These are phyloP conservation scores for Poliocrania exsul DNA, from an alignment of 2,797 vertebrate genomes.

Conservation along the genomic window DNA sequence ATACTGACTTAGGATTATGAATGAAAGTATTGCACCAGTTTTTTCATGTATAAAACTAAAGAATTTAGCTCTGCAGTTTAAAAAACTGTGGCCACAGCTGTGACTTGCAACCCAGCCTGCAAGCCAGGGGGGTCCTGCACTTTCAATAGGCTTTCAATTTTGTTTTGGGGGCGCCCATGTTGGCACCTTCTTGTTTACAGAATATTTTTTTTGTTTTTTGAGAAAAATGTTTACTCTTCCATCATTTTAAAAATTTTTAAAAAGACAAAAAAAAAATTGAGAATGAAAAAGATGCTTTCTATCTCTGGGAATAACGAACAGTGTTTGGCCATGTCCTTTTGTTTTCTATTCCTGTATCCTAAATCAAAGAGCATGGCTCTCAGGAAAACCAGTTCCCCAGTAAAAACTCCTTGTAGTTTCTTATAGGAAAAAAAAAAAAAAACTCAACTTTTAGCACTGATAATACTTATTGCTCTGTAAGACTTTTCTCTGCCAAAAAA, in stretches of 20 bases:
- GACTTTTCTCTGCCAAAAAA: slow-evolving; percentile 98
- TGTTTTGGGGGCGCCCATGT: slow-evolving; percentile 89
- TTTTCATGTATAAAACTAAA: slow-evolving; percentile 94
- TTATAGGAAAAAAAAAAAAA: slow-evolving; percentile 92
- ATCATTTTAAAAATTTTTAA: slow-evolving; percentile 90
- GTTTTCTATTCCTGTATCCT: slow-evolving; percentile 95
- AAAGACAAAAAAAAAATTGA: slow-evolving; percentile 76
- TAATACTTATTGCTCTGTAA: slow-evolving; percentile 93
- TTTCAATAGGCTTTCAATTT: slow-evolving; percentile 98
- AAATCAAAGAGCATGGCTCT: slow-evolving; percentile 98
- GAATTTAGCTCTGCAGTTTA: slow-evolving; percentile 97
- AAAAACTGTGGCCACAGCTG: slow-evolving; percentile 98
- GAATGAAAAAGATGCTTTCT: slow-evolving; percentile 90
- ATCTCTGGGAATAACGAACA: slow-evolving; percentile 99
- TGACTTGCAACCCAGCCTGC: slow-evolving; percentile 91
- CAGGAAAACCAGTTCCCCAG: slow-evolving; percentile 96
- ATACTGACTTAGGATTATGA: slow-evolving; percentile 91
- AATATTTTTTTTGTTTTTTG: slow-evolving; percentile 82
- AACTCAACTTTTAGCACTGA: slow-evolving; percentile 97
- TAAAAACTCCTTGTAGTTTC: slow-evolving; percentile 87
- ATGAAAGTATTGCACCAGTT: slow-evolving; percentile 97
- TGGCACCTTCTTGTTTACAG: slow-evolving; percentile 98
- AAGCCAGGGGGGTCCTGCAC: slow-evolving; percentile 91
- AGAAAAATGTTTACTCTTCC: slow-evolving; percentile 97
- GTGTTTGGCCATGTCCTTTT: slow-evolving; percentile 91